Evolutionary conservation across 2,888 invertebrate species (phyloP).

Genomic region (Tipula helvola): DNA sequence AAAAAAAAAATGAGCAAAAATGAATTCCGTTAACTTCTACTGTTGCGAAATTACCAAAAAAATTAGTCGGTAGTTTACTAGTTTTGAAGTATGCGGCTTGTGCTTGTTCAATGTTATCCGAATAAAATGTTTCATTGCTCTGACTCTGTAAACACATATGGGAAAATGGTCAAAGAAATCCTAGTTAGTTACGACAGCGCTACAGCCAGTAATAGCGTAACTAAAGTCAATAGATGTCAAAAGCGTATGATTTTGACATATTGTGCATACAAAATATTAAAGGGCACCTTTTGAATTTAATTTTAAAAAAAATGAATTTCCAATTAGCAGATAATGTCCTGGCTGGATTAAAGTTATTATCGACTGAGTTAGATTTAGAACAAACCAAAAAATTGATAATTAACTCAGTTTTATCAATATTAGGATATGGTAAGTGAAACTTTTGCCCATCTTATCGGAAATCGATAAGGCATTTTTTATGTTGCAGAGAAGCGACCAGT

Average conservation of each 20-base stretch:
- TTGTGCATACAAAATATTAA: background rate
- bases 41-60: too few relatives aligned
- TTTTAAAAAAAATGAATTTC: background rate
- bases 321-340: conserved; percentile 21
- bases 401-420: conserved; percentile 26
- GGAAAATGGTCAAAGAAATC: too few relatives aligned
- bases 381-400: conserved; percentile 29
- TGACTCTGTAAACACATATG: too few relatives aligned
- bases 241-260: background rate
- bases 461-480: background rate
- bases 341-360: conserved; percentile 28
- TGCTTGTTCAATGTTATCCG: too few relatives aligned
- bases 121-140: too few relatives aligned
- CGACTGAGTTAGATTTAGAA: conserved; percentile 24
- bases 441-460: background rate
- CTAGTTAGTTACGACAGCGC: background rate
- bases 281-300: background rate
- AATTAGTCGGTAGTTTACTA: too few relatives aligned
- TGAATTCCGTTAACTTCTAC: too few relatives aligned
- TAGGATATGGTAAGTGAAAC: background rate
- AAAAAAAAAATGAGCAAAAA: too few relatives aligned
- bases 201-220: background rate
- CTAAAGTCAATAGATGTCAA: background rate
- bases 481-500: background rate
- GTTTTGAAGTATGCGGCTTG: too few relatives aligned